Percentiles rank a stretch among this genome's conserved stretches.
Conservation (phyloP, 1,140 invertebrate species). For the Rhynchophorus ferrugineus region DNA sequence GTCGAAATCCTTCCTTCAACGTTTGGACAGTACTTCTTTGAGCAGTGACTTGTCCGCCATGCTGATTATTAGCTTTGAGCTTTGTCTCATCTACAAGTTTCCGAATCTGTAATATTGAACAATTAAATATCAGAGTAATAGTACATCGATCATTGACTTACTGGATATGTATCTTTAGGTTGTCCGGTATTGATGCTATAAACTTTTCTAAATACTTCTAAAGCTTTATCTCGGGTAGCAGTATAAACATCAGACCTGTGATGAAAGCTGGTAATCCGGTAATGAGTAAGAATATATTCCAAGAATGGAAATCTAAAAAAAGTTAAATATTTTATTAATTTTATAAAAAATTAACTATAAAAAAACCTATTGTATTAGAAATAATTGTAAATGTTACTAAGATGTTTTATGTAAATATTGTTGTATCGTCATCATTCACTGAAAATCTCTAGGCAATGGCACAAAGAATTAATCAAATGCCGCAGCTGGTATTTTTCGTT, state of each 20-base stretch:
- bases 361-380: no score
- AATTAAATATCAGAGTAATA: neutral
- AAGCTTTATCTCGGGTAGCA: constrained; percentile 60
- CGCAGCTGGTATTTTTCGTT: no score
- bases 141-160: constrained; percentile 29
- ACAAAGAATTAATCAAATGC: no score
- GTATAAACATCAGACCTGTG: constrained; percentile 51
- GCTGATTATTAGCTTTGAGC: neutral
- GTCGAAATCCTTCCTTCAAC: constrained; percentile 18
- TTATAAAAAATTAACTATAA: no score
- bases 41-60: constrained; percentile 6
- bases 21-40: constrained; percentile 15
- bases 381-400: no score
- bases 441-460: no score
- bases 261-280: constrained; percentile 59
- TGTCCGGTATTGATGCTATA: constrained; percentile 57
- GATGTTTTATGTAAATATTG: no score
- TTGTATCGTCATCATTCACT: no score
- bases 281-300: constrained; percentile 66
- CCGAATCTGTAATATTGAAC: constrained; percentile 14
- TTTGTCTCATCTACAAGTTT: constrained; percentile 20
- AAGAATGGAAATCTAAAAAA: constrained; percentile 50
- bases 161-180: constrained; percentile 50
- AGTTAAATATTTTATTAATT: neutral
- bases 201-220: constrained; percentile 52